Conservation (phyloP, 2,888 invertebrate genomes). For the Lomographa bimaculata region DNA sequence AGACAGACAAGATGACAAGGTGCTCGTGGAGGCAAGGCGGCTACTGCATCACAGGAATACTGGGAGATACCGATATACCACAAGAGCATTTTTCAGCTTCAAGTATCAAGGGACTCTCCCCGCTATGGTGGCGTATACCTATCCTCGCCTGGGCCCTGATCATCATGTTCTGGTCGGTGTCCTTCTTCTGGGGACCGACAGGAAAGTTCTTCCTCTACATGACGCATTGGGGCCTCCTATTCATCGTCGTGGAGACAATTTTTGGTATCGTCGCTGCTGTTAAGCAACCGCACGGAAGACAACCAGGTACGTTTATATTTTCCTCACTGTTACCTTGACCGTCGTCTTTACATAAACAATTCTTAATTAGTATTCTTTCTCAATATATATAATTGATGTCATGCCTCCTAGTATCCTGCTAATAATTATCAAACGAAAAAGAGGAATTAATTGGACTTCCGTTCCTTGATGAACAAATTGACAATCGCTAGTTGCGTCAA, state of each 20-base stretch:
- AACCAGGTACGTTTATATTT: constrained; percentile 46
- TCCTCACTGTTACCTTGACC: constrained; percentile 1
- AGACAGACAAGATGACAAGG: constrained; percentile 44
- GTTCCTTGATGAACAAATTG: constrained; percentile 28
- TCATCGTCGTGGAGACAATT: constrained; percentile 62
- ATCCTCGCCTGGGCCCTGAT: constrained; percentile 63
- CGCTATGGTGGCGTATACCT: constrained; percentile 69
- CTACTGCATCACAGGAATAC: constrained; percentile 55
- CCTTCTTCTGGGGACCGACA: constrained; percentile 66
- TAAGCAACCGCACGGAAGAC: constrained; percentile 42
- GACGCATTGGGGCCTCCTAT: constrained; percentile 81
- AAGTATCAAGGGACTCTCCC: constrained; percentile 54
- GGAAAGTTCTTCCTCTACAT: constrained; percentile 79
- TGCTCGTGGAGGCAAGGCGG: constrained; percentile 51
- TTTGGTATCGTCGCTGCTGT: constrained; percentile 65
- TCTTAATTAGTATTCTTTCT: no score
- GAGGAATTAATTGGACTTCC: neutral
- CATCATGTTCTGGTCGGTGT: constrained; percentile 56
- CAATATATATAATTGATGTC: no score
- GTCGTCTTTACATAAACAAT: constrained; percentile 1
- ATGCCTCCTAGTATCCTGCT: no score
- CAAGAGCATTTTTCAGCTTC: constrained; percentile 58
- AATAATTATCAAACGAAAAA: no score
- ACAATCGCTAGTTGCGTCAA: constrained; percentile 38
- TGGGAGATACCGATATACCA: constrained; percentile 52